Evolutionary conservation across 2,888 invertebrate species (phyloP).

Genomic region (Synanthedon vespiformis): DNA sequence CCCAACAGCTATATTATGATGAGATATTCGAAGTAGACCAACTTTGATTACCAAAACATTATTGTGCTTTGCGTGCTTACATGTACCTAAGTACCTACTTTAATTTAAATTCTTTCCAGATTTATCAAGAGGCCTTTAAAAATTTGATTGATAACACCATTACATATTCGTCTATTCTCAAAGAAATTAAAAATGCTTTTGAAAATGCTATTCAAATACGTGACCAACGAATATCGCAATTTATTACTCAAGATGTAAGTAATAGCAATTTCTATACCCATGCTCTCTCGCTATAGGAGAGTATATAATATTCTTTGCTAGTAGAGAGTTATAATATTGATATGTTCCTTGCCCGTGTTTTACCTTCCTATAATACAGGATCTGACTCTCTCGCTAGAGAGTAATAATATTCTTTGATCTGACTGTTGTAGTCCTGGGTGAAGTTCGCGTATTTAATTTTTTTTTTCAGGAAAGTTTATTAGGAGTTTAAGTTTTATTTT

Average conservation of each 20-base stretch:
- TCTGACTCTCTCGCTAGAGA: too few relatives aligned
- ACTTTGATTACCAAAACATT: not conserved
- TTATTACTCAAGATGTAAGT: conserved; percentile 53
- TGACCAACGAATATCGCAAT: conserved; percentile 47
- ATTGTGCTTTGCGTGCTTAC: not conserved
- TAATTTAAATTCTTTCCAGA: conserved; percentile 22
- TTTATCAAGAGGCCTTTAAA: conserved; percentile 46
- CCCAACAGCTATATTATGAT: conserved; percentile 37
- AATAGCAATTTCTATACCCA: not conserved
- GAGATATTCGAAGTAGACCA: conserved; percentile 35
- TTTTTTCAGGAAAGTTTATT: too few relatives aligned
- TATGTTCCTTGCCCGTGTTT: too few relatives aligned
- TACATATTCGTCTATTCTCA: conserved; percentile 42
- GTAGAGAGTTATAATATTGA: too few relatives aligned
- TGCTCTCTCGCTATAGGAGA: too few relatives aligned
- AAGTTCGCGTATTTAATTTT: too few relatives aligned
- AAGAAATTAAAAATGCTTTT: conserved; percentile 46
- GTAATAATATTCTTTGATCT: too few relatives aligned
- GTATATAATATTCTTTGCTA: too few relatives aligned
- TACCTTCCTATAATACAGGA: too few relatives aligned
- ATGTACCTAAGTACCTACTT: not conserved
- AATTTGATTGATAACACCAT: conserved; percentile 34
- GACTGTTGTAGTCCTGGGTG: too few relatives aligned
- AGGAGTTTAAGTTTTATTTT: too few relatives aligned
- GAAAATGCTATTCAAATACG: conserved; percentile 44